phyloP scores from a whole-genome alignment of 2,113 vertebrate genomes.

The Peromyscus maniculatus region DNA sequence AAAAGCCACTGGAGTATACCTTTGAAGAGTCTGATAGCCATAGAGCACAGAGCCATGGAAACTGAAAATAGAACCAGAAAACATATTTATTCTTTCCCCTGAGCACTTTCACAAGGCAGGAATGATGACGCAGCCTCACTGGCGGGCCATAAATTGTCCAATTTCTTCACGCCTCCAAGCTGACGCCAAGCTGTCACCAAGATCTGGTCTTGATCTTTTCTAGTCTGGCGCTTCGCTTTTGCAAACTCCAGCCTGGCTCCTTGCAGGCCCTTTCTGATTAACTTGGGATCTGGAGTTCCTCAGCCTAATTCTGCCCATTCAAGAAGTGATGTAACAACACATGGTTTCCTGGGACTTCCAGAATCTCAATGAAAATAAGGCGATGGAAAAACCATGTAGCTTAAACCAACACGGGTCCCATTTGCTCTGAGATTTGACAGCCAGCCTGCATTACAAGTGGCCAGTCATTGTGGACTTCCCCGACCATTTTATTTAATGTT shows the following conservation, averaged over 20 bases:
- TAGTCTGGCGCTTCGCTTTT: slow-evolving; percentile 71
- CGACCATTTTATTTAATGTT: background rate
- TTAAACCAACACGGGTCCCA: slow-evolving; percentile 39
- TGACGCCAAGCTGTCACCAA: slow-evolving; percentile 77
- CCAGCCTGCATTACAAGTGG: background rate
- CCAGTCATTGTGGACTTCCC: background rate
- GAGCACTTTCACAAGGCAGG: slow-evolving; percentile 62
- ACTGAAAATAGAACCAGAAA: slow-evolving; percentile 72
- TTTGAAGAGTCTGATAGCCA: slow-evolving; percentile 55
- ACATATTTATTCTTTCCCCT: slow-evolving; percentile 65
- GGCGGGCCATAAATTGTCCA: slow-evolving; percentile 75
- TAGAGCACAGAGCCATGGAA: slow-evolving; percentile 48
- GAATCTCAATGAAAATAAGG: slow-evolving; percentile 58
- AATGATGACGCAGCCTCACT: slow-evolving; percentile 58
- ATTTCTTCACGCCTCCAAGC: slow-evolving; percentile 77
- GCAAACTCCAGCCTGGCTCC: slow-evolving; percentile 63
- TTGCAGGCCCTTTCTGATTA: slow-evolving; percentile 68
- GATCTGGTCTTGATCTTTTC: slow-evolving; percentile 79
- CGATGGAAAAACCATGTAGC: slow-evolving; percentile 42
- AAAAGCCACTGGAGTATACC: slow-evolving; percentile 3
- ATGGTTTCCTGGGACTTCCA: slow-evolving; percentile 67
- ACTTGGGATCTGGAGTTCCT: slow-evolving; percentile 72
- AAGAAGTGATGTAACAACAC: slow-evolving; percentile 65
- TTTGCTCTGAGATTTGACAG: slow-evolving; percentile 1
- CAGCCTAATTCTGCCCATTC: slow-evolving; percentile 71